Evolutionary conservation across 2,797 vertebrate genomes (phyloP).

Genomic region (Cuculus canorus): DNA sequence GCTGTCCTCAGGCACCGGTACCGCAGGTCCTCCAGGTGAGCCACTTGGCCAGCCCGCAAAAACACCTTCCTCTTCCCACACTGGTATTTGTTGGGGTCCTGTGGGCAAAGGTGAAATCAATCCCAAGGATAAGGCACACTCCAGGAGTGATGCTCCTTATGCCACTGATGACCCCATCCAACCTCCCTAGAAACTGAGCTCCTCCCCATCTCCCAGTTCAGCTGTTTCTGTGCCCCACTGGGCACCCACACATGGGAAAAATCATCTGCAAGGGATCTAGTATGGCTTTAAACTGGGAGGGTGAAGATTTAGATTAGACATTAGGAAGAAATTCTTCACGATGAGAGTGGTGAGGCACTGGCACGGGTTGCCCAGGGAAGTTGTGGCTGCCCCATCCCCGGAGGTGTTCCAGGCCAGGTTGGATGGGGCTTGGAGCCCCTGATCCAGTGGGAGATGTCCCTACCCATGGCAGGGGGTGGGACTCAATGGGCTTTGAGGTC

Average conservation of each 20-base stretch:
- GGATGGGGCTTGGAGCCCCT: no score
- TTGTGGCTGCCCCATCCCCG: no score
- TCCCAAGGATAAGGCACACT: not conserved
- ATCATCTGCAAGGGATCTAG: not conserved
- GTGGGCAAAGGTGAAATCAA: fast-evolving
- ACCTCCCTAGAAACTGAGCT: fast-evolving
- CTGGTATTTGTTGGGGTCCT: conserved; percentile 76
- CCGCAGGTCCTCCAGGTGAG: conserved; percentile 80
- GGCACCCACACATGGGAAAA: not conserved
- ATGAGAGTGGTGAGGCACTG: no score
- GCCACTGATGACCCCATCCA: not conserved
- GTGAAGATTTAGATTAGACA: no score
- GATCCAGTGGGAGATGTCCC: no score
- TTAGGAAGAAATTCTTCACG: no score
- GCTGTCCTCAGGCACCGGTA: conserved; percentile 71
- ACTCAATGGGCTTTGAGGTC: no score
- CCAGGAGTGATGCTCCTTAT: not conserved
- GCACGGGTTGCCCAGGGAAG: no score
- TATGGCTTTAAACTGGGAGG: no score
- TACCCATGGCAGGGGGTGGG: no score
- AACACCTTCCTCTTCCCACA: conserved; percentile 84
- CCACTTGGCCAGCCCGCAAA: conserved; percentile 82
- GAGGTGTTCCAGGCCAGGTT: no score
- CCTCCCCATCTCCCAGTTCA: not conserved
- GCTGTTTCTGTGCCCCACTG: not conserved